Conservation (phyloP, 2,797 vertebrate genomes). For the Eurystomus glaucurus region DNA sequence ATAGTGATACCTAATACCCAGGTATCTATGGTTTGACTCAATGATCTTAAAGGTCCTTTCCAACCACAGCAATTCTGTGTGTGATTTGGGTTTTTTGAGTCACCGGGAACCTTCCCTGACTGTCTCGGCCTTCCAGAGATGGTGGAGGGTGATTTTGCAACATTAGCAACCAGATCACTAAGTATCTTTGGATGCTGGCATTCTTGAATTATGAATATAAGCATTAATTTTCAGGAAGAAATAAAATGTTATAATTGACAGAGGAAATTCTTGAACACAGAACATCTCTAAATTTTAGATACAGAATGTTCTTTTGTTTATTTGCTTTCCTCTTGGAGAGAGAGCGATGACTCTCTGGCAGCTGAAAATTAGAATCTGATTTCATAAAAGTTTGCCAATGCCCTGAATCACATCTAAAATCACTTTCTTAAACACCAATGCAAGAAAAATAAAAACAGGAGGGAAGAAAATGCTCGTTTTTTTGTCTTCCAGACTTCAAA, state of each 20-base stretch:
- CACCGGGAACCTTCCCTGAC: background rate
- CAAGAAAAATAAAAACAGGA: background rate
- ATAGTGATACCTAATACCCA: too few relatives aligned
- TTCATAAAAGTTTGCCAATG: background rate
- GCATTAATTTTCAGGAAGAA: background rate
- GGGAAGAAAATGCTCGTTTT: background rate
- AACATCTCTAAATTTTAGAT: background rate
- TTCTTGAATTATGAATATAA: background rate
- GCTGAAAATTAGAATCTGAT: background rate
- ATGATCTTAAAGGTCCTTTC: too few relatives aligned
- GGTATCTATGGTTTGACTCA: too few relatives aligned
- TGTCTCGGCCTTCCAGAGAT: background rate
- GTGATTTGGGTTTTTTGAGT: background rate
- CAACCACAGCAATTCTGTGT: too few relatives aligned
- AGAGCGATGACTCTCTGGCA: background rate
- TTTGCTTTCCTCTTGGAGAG: background rate
- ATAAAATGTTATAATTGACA: background rate
- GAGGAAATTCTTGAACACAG: background rate
- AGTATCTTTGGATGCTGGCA: background rate
- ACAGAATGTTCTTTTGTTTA: background rate
- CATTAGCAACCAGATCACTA: background rate
- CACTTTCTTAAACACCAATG: background rate
- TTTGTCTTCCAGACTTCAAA: background rate
- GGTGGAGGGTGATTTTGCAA: background rate
- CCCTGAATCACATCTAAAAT: background rate